Percentiles rank a stretch among this genome's conserved stretches.
phyloP scores from a whole-genome alignment of 2,888 invertebrate species.

The Microctonus hyperodae region DNA sequence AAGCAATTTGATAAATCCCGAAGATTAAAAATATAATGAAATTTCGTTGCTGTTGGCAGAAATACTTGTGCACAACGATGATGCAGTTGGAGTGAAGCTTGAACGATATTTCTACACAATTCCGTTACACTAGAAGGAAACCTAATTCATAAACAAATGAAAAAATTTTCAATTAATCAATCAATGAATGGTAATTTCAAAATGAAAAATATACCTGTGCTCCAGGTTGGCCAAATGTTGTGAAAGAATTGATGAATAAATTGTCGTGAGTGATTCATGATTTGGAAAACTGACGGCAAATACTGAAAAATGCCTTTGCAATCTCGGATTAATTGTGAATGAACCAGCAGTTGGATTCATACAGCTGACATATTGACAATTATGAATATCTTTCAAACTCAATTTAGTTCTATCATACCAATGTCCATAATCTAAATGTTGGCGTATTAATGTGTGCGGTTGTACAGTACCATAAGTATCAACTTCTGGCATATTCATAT shows the following conservation, averaged over 20 bases:
- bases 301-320: conserved; percentile 90
- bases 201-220: conserved; percentile 71
- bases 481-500: conserved; percentile 98
- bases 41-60: conserved; percentile 94
- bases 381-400: conserved; percentile 91
- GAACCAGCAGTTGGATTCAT: conserved; percentile 99
- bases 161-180: not conserved
- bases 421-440: conserved; percentile 94
- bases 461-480: conserved; percentile 93
- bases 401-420: conserved; percentile 94
- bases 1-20: conserved; percentile 95
- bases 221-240: conserved; percentile 86
- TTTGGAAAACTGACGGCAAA: conserved; percentile 87
- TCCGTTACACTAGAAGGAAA: conserved; percentile 55
- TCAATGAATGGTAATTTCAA: not conserved
- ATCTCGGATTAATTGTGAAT: conserved; percentile 93
- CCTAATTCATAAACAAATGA: conserved; percentile 31
- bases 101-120: conserved; percentile 71
- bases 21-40: conserved; percentile 96
- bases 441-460: conserved; percentile 93
- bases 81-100: conserved; percentile 85
- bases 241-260: conserved; percentile 87
- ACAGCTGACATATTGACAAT: conserved; percentile 95
- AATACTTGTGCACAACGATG: conserved; percentile 87
- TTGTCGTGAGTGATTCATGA: conserved; percentile 82